Percentiles rank a stretch among this genome's conserved stretches.
Conservation (phyloP, 2,113 vertebrate genomes). For the Leptosomus discolor region DNA sequence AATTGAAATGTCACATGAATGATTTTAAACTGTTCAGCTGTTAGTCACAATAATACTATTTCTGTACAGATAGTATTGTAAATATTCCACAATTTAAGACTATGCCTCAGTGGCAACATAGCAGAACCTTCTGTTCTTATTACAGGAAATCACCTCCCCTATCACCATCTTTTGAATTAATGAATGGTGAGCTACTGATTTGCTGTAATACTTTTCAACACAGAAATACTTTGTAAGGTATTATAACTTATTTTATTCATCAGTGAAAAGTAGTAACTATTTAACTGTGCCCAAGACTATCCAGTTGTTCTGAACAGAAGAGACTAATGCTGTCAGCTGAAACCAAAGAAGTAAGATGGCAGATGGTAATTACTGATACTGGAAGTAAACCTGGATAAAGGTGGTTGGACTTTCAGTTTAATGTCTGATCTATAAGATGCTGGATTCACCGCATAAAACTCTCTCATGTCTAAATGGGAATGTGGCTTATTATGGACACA, state of each 20-base stretch:
- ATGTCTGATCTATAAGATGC: not conserved
- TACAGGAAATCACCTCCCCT: not conserved
- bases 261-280: not conserved
- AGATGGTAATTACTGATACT: not conserved
- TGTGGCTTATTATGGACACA: not conserved
- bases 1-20: not conserved
- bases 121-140: not conserved
- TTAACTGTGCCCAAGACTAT: not conserved
- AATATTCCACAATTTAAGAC: not conserved
- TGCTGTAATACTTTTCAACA: not conserved
- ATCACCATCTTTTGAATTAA: not conserved
- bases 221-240: not conserved
- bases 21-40: not conserved
- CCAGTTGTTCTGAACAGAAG: not conserved
- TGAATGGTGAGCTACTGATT: not conserved
- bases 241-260: not conserved
- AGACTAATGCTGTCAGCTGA: not conserved
- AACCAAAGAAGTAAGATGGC: constrained; percentile 3
- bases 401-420: not conserved
- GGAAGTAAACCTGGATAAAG: not conserved
- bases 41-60: not conserved
- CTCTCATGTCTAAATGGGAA: not conserved
- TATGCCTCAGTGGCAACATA: not conserved
- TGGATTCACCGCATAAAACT: not conserved
- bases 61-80: not conserved